Base-by-base conservation (phyloP, 2,888 invertebrate species). In the Drosophila rubida region DNA sequence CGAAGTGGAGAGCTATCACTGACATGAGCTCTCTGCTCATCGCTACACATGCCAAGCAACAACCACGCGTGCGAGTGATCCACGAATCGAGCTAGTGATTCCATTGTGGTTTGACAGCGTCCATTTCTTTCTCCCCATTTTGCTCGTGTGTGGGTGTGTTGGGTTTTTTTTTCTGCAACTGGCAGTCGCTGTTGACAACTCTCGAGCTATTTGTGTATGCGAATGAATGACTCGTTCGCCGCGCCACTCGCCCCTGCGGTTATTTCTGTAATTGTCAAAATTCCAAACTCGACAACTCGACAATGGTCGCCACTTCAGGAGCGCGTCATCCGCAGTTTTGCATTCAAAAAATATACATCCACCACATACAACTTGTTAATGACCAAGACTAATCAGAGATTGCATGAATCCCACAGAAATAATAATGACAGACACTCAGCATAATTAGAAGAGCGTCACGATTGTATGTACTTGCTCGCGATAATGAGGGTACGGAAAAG, bases 81-180 rank as follows among this genome's bases (percentile, higher is more conserved):
- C 51, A 75, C 62, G 72, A 58, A 53, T 49, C 13, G 77, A 48
- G 54, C 39, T 55, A 50, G 74, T 60, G 84, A 67, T 68, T 73
- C 63, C 70, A 68, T 77, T 83, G 87, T 65, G 81, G 81, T 59
- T 72, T 78, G 67, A 75, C 75, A 69, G 61, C 58, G 54, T 62
- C 57, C 60, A 67, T 39, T 61, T 61, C 63, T 63, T 41, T 73
- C 19, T 45, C 16, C 1, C 30, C 11, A n/a, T n/a, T n/a, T n/a
- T n/a, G n/a, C n/a, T n/a, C n/a, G n/a, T n/a, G n/a, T n/a, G n/a
- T n/a, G n/a, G n/a, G n/a, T n/a, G n/a, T n/a, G n/a, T n/a, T 23
- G 4, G 23, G 7, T 13, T 39, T 37, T 48, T 14, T 22, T 42
- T 53, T 54, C 16, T 25, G 30, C 7, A 6, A 25, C 6, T 61